These are phyloP conservation scores for Battus philenor DNA, from an alignment of 1,140 invertebrate species.

Conservation along the genomic window DNA sequence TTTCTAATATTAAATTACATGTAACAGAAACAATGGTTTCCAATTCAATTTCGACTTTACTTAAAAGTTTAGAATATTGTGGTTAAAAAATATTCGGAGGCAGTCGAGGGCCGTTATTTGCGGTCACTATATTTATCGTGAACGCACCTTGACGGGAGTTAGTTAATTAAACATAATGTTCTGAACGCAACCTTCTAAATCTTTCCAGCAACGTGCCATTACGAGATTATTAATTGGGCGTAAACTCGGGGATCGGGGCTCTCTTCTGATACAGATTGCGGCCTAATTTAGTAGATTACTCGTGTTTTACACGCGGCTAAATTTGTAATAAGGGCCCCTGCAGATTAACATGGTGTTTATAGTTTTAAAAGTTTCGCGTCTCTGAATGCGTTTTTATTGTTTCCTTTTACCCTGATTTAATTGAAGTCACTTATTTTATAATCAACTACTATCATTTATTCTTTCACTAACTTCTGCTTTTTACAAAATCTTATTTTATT, in stretches of 20 bases:
- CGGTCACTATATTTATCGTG: slow-evolving; percentile 51
- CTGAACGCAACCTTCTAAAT: slow-evolving; percentile 35
- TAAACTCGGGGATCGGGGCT: slow-evolving; percentile 39
- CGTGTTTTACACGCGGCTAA: slow-evolving; percentile 28
- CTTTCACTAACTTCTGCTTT: neutral
- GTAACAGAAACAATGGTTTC: too few species aligned
- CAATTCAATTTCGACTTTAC: too few species aligned
- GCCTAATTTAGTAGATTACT: slow-evolving; percentile 49
- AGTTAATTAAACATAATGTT: slow-evolving; percentile 57
- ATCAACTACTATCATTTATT: neutral
- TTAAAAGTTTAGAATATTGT: too few species aligned
- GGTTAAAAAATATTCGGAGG: slow-evolving; percentile 39
- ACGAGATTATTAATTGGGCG: slow-evolving; percentile 59
- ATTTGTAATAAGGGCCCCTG: slow-evolving; percentile 18
- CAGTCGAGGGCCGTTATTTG: slow-evolving; percentile 57
- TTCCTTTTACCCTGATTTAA: slow-evolving; percentile 1
- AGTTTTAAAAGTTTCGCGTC: slow-evolving; percentile 6
- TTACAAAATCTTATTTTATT: too few species aligned
- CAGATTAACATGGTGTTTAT: slow-evolving; percentile 16
- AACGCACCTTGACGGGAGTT: slow-evolving; percentile 51
- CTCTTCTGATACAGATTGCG: slow-evolving; percentile 35
- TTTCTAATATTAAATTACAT: too few species aligned
- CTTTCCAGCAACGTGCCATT: slow-evolving; percentile 33
- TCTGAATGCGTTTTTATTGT: neutral
- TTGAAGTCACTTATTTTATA: neutral